phyloP scores from a whole-genome alignment of 2,797 vertebrate species.

The Triplophysa bombifrons region DNA sequence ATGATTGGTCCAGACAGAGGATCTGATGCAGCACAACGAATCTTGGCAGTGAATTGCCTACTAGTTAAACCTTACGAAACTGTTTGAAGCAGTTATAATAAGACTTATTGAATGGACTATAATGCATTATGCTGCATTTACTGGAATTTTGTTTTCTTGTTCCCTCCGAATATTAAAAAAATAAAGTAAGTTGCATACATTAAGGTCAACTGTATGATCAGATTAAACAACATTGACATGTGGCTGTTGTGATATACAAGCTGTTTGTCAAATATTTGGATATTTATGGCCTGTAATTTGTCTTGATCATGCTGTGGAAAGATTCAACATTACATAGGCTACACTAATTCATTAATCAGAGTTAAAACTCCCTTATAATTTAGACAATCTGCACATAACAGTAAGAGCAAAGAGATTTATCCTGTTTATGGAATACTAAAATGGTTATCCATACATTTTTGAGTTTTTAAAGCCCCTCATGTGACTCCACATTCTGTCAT shows the following conservation, averaged over 20 bases:
- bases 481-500: conserved; percentile 38
- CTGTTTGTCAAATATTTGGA: not conserved
- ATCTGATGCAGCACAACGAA: too few species aligned
- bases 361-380: conserved; percentile 1
- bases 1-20: too few species aligned
- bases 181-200: not conserved
- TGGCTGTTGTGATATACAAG: not conserved
- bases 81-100: too few species aligned
- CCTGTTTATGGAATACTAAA: conserved; percentile 16
- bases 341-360: conserved; percentile 41
- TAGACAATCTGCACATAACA: conserved; percentile 4
- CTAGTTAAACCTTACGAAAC: too few species aligned
- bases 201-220: not conserved
- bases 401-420: conserved; percentile 7
- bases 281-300: not conserved
- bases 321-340: too few species aligned
- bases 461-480: conserved; percentile 13
- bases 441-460: conserved; percentile 21
- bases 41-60: too few species aligned
- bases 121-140: too few species aligned
- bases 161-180: not conserved
- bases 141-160: too few species aligned
- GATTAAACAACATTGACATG: not conserved
- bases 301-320: too few species aligned
- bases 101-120: too few species aligned